phyloP scores from a whole-genome alignment of 2,797 vertebrate species.

The Pseudomugil gertrudae region DNA sequence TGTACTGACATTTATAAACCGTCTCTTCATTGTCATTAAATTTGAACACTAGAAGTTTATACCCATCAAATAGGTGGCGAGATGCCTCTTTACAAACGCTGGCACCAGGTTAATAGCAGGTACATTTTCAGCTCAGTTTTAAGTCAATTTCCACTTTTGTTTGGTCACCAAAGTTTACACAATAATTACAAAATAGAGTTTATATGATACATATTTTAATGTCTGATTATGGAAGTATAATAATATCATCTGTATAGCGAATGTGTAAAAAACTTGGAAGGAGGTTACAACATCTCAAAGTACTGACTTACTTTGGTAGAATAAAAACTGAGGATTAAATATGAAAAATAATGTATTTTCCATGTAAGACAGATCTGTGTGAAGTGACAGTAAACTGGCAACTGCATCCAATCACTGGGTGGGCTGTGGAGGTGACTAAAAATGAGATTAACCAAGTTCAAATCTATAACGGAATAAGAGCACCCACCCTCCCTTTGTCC shows the following conservation, averaged over 20 bases:
- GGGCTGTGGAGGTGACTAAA: background rate
- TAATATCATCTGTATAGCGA: too few species aligned
- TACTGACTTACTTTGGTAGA: background rate
- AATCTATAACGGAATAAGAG: slow-evolving; percentile 9
- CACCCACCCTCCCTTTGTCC: slow-evolving; percentile 6
- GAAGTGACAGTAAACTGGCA: background rate
- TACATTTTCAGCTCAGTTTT: background rate
- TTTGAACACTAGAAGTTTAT: background rate
- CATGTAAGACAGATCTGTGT: background rate
- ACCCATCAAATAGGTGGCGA: background rate
- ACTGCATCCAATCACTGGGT: background rate
- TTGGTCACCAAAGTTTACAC: too few species aligned
- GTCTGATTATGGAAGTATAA: too few species aligned
- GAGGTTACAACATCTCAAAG: too few species aligned
- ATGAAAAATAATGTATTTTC: background rate
- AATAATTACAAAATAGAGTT: too few species aligned
- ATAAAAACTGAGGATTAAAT: background rate
- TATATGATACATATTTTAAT: too few species aligned
- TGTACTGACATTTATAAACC: slow-evolving; percentile 16
- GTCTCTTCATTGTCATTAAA: slow-evolving; percentile 13
- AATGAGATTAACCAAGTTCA: slow-evolving; percentile 14
- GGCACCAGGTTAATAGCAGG: background rate
- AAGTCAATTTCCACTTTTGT: too few species aligned
- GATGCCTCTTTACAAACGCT: background rate
- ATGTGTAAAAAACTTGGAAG: too few species aligned